A percentile compares a stretch with the other conserved stretches of the same genome.
Evolutionary conservation across 1,140 invertebrate genomes (phyloP).

Genomic region (Drosophila ficusphila): DNA sequence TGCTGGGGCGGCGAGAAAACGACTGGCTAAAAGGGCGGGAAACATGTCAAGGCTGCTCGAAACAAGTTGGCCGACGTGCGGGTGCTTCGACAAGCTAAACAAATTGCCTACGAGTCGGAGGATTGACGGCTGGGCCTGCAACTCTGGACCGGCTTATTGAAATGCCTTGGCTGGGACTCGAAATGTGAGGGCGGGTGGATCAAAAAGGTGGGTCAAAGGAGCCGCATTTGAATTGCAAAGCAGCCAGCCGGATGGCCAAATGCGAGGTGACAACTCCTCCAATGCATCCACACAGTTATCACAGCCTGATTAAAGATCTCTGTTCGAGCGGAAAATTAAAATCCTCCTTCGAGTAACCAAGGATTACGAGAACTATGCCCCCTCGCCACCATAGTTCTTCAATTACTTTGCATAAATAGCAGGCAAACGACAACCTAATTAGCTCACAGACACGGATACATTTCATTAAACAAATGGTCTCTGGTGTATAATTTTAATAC

Average conservation of each 20-base stretch:
- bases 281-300: conserved; percentile 5
- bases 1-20: conserved; percentile 43
- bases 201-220: conserved; percentile 14
- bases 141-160: conserved; percentile 45
- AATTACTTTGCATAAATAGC: conserved; percentile 61
- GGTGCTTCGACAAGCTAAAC: conserved; percentile 55
- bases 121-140: conserved; percentile 48
- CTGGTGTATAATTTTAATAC: conserved; percentile 79
- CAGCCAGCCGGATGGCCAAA: neutral
- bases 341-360: neutral
- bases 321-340: conserved; percentile 42
- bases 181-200: conserved; percentile 24
- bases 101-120: conserved; percentile 62
- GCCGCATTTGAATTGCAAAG: conserved; percentile 38
- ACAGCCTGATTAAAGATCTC: neutral
- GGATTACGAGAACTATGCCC: conserved; percentile 18
- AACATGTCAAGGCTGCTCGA: conserved; percentile 30
- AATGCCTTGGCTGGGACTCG: conserved; percentile 18
- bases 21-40: conserved; percentile 13
- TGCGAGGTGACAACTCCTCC: conserved; percentile 18
- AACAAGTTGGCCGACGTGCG: conserved; percentile 20
- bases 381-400: conserved; percentile 10
- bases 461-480: conserved; percentile 80
- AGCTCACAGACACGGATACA: conserved; percentile 72
- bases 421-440: conserved; percentile 60